These are phyloP conservation scores for Chorisops tibialis DNA, from an alignment of 2,888 invertebrate species.

Conservation along the genomic window DNA sequence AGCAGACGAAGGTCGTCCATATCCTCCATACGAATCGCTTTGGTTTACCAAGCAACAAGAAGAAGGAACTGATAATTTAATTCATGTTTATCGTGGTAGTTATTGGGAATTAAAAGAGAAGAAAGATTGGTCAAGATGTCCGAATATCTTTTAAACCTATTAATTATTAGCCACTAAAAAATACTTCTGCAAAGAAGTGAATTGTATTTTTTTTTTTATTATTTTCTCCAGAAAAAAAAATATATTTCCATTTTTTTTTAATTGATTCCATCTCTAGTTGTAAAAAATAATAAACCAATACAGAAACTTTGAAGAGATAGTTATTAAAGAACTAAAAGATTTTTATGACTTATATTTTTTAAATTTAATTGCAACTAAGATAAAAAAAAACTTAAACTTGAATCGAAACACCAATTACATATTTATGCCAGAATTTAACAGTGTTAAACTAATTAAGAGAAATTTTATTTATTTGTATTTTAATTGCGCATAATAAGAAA, in stretches of 20 bases:
- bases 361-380: no score
- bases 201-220: not conserved
- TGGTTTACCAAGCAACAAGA: slow-evolving; percentile 90
- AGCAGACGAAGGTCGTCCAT: slow-evolving; percentile 61
- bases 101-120: slow-evolving; percentile 92
- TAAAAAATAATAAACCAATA: slow-evolving; percentile 2
- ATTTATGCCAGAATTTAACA: not conserved
- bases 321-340: no score
- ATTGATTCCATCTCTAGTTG: slow-evolving; percentile 9
- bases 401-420: slow-evolving; percentile 8
- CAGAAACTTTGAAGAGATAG: not conserved
- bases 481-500: slow-evolving; percentile 19
- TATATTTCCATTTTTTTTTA: slow-evolving; percentile 12
- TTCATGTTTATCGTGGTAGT: slow-evolving; percentile 78
- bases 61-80: slow-evolving; percentile 61
- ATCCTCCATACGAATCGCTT: slow-evolving; percentile 70
- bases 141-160: slow-evolving; percentile 68
- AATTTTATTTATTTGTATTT: slow-evolving; percentile 18
- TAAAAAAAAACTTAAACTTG: no score
- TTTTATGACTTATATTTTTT: no score
- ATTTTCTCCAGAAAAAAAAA: slow-evolving; percentile 3
- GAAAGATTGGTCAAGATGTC: slow-evolving; percentile 87
- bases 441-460: slow-evolving; percentile 2
- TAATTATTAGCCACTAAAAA: no score
- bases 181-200: not conserved